Evolutionary conservation across 2,888 invertebrate species (phyloP).

Genomic region (Apoda limacodes): DNA sequence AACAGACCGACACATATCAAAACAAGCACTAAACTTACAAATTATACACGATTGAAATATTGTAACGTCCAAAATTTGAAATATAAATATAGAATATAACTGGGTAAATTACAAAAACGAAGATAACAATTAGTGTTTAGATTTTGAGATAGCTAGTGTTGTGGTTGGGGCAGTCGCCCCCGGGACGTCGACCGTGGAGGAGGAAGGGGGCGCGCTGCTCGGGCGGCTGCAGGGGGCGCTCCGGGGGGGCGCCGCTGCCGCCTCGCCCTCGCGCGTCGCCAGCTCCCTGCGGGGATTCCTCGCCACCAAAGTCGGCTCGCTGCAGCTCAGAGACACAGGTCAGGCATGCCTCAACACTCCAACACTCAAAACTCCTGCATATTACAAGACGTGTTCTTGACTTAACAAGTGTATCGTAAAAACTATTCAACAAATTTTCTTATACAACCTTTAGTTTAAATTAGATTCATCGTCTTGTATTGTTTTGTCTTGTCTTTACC

Average conservation of each 20-base stretch:
- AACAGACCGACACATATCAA: constrained; percentile 64
- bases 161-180: constrained; percentile 36
- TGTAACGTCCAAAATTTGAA: constrained; percentile 3
- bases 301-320: constrained; percentile 74
- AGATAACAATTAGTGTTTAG: constrained; percentile 8
- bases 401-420: too few relatives aligned
- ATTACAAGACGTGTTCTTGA: too few relatives aligned
- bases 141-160: constrained; percentile 16
- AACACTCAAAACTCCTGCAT: too few relatives aligned
- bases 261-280: constrained; percentile 78
- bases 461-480: too few relatives aligned
- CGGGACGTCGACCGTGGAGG: constrained; percentile 58
- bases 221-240: constrained; percentile 76
- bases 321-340: constrained; percentile 81
- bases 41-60: constrained; percentile 8
- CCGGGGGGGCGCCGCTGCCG: constrained; percentile 76
- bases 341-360: too few relatives aligned
- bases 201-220: constrained; percentile 68
- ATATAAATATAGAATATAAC: constrained; percentile 7
- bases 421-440: too few relatives aligned
- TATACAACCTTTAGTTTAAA: too few relatives aligned
- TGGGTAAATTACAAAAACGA: constrained; percentile 1
- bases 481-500: too few relatives aligned
- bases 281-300: constrained; percentile 80
- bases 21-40: constrained; percentile 47